These are phyloP conservation scores for Nudaria mundana DNA, from an alignment of 2,888 invertebrate genomes.

Conservation along the genomic window DNA sequence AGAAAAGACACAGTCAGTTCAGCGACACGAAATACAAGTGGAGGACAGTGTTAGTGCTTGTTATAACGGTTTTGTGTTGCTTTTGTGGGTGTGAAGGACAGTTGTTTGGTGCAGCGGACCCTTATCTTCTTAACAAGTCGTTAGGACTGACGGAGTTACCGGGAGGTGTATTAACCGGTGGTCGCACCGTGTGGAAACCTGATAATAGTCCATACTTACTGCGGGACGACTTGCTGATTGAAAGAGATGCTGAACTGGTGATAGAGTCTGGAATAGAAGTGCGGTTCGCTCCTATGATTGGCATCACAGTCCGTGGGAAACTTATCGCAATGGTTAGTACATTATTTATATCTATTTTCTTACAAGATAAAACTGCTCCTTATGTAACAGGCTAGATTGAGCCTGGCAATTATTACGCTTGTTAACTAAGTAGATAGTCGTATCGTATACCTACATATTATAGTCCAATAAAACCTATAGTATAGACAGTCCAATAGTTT, in stretches of 20 bases:
- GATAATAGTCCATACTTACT: conserved; percentile 88
- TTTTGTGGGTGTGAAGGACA: conserved; percentile 60
- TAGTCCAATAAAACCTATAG: too few species aligned
- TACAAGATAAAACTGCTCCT: too few species aligned
- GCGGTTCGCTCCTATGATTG: conserved; percentile 94
- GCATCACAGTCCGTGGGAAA: conserved; percentile 95
- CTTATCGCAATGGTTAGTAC: conserved; percentile 92
- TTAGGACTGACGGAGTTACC: conserved; percentile 80
- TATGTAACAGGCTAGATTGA: too few species aligned
- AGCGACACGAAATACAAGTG: conserved; percentile 79
- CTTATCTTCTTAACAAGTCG: conserved; percentile 68
- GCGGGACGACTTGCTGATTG: conserved; percentile 89
- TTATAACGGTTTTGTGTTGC: conserved; percentile 41
- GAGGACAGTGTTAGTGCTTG: conserved; percentile 66
- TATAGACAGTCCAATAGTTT: too few species aligned
- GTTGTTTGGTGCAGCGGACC: conserved; percentile 54
- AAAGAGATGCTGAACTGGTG: conserved; percentile 88
- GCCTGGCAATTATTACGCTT: too few species aligned
- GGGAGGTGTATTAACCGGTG: conserved; percentile 83
- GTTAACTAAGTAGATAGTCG: too few species aligned
- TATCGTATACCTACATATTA: too few species aligned
- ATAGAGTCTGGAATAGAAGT: conserved; percentile 95
- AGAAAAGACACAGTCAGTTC: conserved; percentile 76
- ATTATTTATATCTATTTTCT: not conserved
- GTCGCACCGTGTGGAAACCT: conserved; percentile 77